Base-by-base conservation (phyloP, 2,797 vertebrate genomes). In the Lepus townsendii region DNA sequence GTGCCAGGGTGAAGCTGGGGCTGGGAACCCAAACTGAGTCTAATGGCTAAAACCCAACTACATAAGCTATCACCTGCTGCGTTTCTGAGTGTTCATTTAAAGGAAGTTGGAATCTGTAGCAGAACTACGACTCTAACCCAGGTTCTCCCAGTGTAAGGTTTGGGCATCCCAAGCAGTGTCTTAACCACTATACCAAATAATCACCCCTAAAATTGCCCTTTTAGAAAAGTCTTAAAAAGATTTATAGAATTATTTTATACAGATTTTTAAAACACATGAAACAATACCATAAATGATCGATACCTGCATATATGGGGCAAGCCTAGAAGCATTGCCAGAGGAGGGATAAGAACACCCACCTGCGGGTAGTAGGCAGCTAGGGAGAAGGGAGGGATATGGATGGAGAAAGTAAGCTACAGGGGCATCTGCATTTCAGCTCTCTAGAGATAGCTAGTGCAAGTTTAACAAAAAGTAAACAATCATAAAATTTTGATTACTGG, bases 181-280 rank as follows among this genome's bases (percentile, higher is more conserved):
- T 47, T 47, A 47, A 47, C 42, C 42, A 47, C 42, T 47, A 47
- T 47, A 47, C 42, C 42, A 47, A 47, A 9, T 47, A 47, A 47
- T 47, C 42, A 47, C 42, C 42, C 19, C 52, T 62, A n/a, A 87
- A 77, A 91, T 7, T 16, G 8, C 42, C 69, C 17, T 52, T 62
- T 17, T 47, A 47, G 42, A 47, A 47, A 47, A 47, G 42, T 47
- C 8, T 47, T 47, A 47, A 35, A 73, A 63, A 76, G 42, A 66
- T 30, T 35, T 47, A 60, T 12, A 69, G 13, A 62, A 68, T 73
- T n/a, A 86, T 63, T 90, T 94, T 82, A 65, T 65, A 62, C 65
- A 35, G 63, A 69, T 91, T 84, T 92, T 85, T 77, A 77, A 93
- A 63, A 42, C 24, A 85, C 35, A 72, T 8, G 60, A 60, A 95